These are phyloP conservation scores for Catocala fraxini DNA, from an alignment of 2,888 invertebrate species.

Conservation along the genomic window DNA sequence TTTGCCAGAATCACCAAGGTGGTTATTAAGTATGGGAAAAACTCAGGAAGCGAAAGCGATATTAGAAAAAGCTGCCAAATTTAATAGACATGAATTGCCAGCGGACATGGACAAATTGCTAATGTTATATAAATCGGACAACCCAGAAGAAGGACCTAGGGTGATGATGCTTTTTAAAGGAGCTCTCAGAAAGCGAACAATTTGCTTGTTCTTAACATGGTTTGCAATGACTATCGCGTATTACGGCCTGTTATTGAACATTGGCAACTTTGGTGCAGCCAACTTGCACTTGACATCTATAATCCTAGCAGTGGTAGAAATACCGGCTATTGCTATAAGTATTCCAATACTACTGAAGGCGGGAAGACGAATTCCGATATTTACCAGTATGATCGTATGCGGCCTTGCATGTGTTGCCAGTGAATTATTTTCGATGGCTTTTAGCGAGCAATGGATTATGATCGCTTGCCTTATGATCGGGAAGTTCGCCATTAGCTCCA, in stretches of 20 bases:
- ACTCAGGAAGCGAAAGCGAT: conserved; percentile 90
- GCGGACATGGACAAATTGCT: conserved; percentile 91
- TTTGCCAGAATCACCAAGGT: conserved; percentile 93
- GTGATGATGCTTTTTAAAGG: conserved; percentile 90
- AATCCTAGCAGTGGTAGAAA: conserved; percentile 91
- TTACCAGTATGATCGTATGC: conserved; percentile 89
- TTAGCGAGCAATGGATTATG: conserved; percentile 89
- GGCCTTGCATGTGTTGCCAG: conserved; percentile 91
- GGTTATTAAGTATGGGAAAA: conserved; percentile 91
- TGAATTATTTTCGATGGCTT: conserved; percentile 84
- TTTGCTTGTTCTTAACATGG: conserved; percentile 92
- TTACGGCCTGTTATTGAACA: conserved; percentile 92
- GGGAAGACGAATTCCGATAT: conserved; percentile 91
- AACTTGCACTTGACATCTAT: conserved; percentile 92
- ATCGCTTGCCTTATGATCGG: conserved; percentile 93
- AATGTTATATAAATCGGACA: conserved; percentile 81
- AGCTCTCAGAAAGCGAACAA: conserved; percentile 89
- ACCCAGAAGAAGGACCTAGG: conserved; percentile 82
- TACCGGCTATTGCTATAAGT: conserved; percentile 92
- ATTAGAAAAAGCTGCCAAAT: conserved; percentile 89
- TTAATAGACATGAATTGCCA: conserved; percentile 89
- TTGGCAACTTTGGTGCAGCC: conserved; percentile 91
- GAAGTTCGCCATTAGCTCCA: conserved; percentile 93
- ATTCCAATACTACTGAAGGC: conserved; percentile 92
- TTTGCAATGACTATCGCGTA: conserved; percentile 93